Evolutionary conservation across 2,113 vertebrate genomes (phyloP).

Genomic region (Pseudopodoces humilis): DNA sequence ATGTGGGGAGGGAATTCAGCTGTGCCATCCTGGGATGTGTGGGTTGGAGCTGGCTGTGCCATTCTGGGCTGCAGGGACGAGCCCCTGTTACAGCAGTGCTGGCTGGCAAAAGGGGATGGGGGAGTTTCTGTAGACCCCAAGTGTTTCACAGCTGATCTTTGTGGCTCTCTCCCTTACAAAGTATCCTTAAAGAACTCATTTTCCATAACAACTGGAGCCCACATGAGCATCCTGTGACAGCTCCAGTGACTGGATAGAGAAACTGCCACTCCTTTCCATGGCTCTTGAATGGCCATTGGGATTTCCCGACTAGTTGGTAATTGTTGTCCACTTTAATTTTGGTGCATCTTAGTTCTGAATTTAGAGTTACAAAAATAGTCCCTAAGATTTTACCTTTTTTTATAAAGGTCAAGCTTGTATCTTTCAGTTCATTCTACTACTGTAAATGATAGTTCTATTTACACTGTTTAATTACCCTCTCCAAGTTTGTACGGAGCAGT

Average conservation of each 20-base stretch:
- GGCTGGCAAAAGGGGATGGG: not conserved
- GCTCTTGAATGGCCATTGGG: not conserved
- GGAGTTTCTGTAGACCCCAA: not conserved
- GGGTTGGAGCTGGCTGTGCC: not conserved
- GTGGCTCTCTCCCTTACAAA: not conserved
- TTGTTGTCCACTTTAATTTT: not conserved
- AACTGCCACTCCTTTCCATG: not conserved
- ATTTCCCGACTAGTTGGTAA: not conserved
- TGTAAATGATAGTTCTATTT: not conserved
- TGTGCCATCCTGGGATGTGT: not conserved
- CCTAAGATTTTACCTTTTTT: not conserved
- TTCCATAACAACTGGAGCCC: not conserved
- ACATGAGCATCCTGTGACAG: fast-evolving
- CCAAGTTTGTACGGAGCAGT: not conserved
- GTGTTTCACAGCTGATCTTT: not conserved
- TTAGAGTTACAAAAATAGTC: not conserved
- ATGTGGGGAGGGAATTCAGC: not conserved
- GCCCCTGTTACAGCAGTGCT: not conserved
- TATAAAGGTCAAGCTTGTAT: not conserved
- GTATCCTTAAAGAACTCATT: not conserved
- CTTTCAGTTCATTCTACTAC: not conserved
- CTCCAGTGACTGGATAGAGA: not conserved
- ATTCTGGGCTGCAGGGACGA: not conserved
- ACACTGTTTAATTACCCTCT: no score
- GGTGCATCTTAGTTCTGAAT: not conserved